Base-by-base conservation (phyloP, 2,113 vertebrate genomes). In the Pterocles orientalis region DNA sequence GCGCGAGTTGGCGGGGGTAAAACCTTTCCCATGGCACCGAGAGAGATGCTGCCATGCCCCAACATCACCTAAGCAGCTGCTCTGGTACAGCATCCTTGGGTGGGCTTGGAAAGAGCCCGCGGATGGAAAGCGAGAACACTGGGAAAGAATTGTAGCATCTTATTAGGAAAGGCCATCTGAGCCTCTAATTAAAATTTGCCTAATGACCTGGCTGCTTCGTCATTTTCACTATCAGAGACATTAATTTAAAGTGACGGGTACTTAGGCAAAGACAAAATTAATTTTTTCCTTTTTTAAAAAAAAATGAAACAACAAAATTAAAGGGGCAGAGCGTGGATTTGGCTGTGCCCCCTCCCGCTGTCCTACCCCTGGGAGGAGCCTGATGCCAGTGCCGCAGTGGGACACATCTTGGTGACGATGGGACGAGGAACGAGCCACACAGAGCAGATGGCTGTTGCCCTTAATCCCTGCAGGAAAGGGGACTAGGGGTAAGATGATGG, bases 141-240 rank as follows among this genome's bases (percentile, higher is more conserved):
- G 7, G 94, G 96, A 97, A 97, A 96, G 95, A 97, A 93, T 29
- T 84, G 96, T 94, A 95, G 91, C 89, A 95, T 97, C 97, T 96
- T 97, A 98, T 98, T 98, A 98, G 97, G 53, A 97, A 98, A 98
- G 98, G 97, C 97, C 97, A 97, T 97, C 97, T 97, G 96, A 98
- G 97, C 62, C 93, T 97, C 96, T 98, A 98, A 98, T 98, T 98
- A 98, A 98, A 98, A 98, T 98, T 97, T 98, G 98, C 98, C 97
- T 98, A 98, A 98, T 98, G 98, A 98, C 97, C 97, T 96, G 96
- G 94, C 97, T 97, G 97, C 97, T 98, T 97, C 33, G 9, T 98
- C 97, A 97, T 97, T 97, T 98, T 97, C 82, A 34, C 95, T 96
- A 94, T 93, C 80, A 36, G 91, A 97, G 94, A 97, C 77, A 50